A percentile compares a stretch with the other conserved stretches of the same genome.
Conservation (phyloP, 2,113 vertebrate genomes). For the Heterotilapia buettikoferi region DNA sequence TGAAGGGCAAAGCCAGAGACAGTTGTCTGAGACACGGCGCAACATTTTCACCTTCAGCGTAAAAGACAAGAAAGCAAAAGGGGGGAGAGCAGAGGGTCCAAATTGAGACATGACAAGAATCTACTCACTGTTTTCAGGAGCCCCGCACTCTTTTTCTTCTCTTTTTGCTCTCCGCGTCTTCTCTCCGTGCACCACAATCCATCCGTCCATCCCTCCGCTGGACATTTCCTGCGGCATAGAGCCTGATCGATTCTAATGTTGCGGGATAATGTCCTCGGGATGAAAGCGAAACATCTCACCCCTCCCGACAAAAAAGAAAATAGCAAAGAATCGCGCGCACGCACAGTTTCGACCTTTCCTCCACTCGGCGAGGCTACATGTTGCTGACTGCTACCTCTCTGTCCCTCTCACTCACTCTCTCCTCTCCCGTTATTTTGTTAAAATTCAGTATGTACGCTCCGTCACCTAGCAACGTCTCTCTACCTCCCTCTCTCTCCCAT, state of each 20-base stretch:
- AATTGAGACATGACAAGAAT: neutral
- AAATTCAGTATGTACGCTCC: slow-evolving; percentile 79
- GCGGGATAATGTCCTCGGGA: slow-evolving; percentile 50
- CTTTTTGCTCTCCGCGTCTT: slow-evolving; percentile 46
- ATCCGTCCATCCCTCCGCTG: slow-evolving; percentile 61
- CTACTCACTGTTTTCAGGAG: slow-evolving; percentile 69
- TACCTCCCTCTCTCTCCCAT: slow-evolving; percentile 2
- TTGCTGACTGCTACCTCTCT: slow-evolving; percentile 65
- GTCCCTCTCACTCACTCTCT: slow-evolving; percentile 55
- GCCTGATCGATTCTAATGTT: slow-evolving; percentile 41
- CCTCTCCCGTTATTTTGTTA: slow-evolving; percentile 69
- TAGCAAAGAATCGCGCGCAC: neutral
- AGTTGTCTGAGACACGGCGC: slow-evolving; percentile 31
- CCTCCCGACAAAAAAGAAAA: neutral
- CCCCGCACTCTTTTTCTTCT: slow-evolving; percentile 42
- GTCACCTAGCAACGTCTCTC: slow-evolving; percentile 75
- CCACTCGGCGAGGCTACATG: slow-evolving; percentile 71
- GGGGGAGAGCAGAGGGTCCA: neutral
- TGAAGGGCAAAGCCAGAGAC: slow-evolving; percentile 70
- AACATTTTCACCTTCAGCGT: slow-evolving; percentile 46
- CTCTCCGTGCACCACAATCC: slow-evolving; percentile 53
- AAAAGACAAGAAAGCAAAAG: neutral
- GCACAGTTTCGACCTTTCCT: slow-evolving; percentile 64
- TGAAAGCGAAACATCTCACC: slow-evolving; percentile 20
- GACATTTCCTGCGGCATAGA: slow-evolving; percentile 59